Percentiles rank a stretch among this genome's conserved stretches.
These are phyloP conservation scores for Phataginus tetradactyla DNA, from an alignment of 2,797 vertebrate species.

Conservation along the genomic window DNA sequence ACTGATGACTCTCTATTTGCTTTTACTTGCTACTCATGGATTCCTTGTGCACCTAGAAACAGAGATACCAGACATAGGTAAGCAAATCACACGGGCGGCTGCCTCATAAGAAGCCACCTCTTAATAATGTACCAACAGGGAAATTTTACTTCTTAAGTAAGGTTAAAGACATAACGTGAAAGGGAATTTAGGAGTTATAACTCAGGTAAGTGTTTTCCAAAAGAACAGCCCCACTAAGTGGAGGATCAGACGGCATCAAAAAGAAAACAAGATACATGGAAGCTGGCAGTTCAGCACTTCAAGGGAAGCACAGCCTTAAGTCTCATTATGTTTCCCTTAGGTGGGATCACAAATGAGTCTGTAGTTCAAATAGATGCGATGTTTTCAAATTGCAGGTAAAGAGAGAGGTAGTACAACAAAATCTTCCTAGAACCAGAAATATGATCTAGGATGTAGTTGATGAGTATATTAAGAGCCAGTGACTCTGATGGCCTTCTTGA, in stretches of 20 bases:
- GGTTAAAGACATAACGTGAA: constrained; percentile 63
- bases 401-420: background rate
- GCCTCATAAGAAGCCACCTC: constrained; percentile 28
- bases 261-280: constrained; percentile 43
- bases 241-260: constrained; percentile 35
- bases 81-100: constrained; percentile 80
- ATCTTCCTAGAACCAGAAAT: constrained; percentile 29
- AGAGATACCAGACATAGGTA: constrained; percentile 99
- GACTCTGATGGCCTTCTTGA: constrained; percentile 20
- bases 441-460: background rate
- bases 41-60: constrained; percentile 90
- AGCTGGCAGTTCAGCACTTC: constrained; percentile 14
- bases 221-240: constrained; percentile 37
- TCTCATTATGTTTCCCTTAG: constrained; percentile 45
- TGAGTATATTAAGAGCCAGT: constrained; percentile 37
- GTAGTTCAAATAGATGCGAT: constrained; percentile 39
- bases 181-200: constrained; percentile 51
- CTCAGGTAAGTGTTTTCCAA: constrained; percentile 60
- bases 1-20: constrained; percentile 78
- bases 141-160: constrained; percentile 71
- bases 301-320: constrained; percentile 7
- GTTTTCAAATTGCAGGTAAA: constrained; percentile 36
- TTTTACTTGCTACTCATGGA: constrained; percentile 77
- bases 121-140: background rate
- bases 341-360: constrained; percentile 10